These are phyloP conservation scores for Pampusana beccarii DNA, from an alignment of 2,113 vertebrate genomes.

Conservation along the genomic window DNA sequence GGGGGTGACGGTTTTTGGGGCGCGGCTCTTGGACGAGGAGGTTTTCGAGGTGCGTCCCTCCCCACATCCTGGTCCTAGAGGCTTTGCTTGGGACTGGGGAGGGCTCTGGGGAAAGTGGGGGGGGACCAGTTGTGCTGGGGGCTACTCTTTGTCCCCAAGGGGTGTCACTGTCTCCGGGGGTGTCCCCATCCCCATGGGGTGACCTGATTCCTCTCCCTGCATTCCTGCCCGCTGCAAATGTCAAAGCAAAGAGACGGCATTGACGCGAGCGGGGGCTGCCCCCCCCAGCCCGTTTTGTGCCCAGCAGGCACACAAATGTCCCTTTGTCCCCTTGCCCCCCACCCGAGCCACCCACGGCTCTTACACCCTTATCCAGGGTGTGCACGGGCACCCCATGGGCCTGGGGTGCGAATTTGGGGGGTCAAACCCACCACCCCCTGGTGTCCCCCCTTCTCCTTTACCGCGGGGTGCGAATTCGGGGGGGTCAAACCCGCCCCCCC, in stretches of 20 bases:
- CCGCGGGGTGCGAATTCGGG: conserved; percentile 82
- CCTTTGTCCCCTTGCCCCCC: background rate
- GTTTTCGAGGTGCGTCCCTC: conserved; percentile 83
- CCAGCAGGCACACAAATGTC: background rate
- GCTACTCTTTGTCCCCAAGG: background rate
- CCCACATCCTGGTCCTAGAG: background rate
- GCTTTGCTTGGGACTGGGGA: too few species aligned
- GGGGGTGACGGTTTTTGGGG: conserved; percentile 85
- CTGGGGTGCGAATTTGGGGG: accelerated
- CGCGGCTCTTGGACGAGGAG: conserved; percentile 79
- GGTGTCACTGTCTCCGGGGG: background rate
- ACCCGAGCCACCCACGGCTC: too few species aligned
- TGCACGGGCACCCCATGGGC: accelerated
- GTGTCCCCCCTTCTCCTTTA: background rate
- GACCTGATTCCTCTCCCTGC: background rate
- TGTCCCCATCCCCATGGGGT: background rate
- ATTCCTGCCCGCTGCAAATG: background rate
- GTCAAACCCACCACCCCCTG: background rate
- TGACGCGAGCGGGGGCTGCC: background rate
- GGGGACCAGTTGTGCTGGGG: background rate
- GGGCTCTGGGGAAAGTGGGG: too few species aligned
- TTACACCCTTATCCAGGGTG: background rate
- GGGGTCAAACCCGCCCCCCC: background rate
- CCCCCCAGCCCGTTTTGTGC: background rate
- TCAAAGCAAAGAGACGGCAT: background rate